Base-by-base conservation (phyloP, 2,888 invertebrate species). In the Hedya salicella region DNA sequence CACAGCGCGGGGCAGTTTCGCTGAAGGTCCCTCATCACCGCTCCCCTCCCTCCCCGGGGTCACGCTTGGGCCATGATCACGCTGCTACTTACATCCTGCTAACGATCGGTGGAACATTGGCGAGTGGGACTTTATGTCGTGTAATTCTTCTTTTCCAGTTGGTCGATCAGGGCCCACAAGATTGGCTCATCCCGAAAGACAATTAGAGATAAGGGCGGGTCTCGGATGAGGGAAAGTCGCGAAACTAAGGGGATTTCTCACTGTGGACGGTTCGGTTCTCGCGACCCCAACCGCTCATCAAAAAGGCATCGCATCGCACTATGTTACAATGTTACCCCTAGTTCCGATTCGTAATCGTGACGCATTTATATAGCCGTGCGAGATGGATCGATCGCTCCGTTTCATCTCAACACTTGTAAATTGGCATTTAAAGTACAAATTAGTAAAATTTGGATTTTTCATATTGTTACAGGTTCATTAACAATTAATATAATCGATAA, bases 351-450 rank as follows among this genome's bases (percentile, higher is more conserved):
- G 80, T 82, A 80, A 82, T 85, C 83, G 81, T 86, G 82, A 82
- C 82, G 88, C 83, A 82, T 87, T 83, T 82, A 60, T 82, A 84
- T 87, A 86, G 83, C 82, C 86, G 86, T 85, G 83, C 85, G 91
- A 88, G 91, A 84, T 89, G 91, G 87, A 81, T 80, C 86, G 85
- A 83, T 76, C 77, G 79, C 81, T 79, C 83, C 85, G 91, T 85
- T 74, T 86, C 91, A 87, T 88, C 90, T 89, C 90, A 81, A 84
- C 85, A 88, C 88, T 81, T 89, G 90, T 89, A 86, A 85, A 91
- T 91, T 89, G 91, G 91, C 91, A 91, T 91, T 91, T 91, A 91
- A 91, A 92, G 91, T 92, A 91, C 92, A 92, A 92, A 91, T 89
- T 90, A 91, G 91, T 91, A 90, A 91, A 91, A 89, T 91, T 89